Evolutionary conservation across 2,888 invertebrate genomes (phyloP), one percentile per base, ranked within the genome.

Genomic region (Campoplex nolae): DNA sequence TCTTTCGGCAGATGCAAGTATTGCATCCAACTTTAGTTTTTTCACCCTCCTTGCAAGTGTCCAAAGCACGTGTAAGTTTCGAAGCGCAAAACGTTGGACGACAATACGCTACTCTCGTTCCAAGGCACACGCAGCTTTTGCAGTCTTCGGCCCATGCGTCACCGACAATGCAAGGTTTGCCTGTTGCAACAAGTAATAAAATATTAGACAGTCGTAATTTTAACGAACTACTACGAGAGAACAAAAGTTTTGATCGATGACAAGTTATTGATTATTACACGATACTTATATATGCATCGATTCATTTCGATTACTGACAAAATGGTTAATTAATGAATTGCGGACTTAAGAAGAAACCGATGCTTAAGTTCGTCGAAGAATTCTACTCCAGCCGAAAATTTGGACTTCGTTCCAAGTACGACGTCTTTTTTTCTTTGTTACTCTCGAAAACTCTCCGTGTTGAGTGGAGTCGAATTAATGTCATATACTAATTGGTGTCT

Each of bases 61-160:
- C 87, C 56, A 88, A 35, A n/a, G 58, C 87, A 6, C 54, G 58
- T 3, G 54, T 48, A 3, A 90, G 76, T 54, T 74, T 71, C 13
- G 89, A 88, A 9, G 88, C 88, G 74, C 89, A 90, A 51, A 89
- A 87, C 1, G 89, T 89, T 35, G 82, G 84, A 16, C 87, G 88
- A 42, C 89, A 90, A 38, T 68, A 45, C 3, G 85, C 76, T 2
- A 81, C 70, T 82, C 74, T 75, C 68, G 78, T 80, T 70, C 85
- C 84, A 9, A 79, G 56, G 42, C 89, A 89, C 38, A 83, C 51
- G 54, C 89, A 89, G 65, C 89, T 88, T n/a, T 76, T 79, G 70
- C 89, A 89, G n/a, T 89, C 89, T 62, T 89, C 89, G 18, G 88
- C 75, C 89, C 89, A 89, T 18, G 88, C 88, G 54, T 89, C 89